Evolutionary conservation across 2,888 invertebrate species (phyloP).

Genomic region (Cephus nigrinus): DNA sequence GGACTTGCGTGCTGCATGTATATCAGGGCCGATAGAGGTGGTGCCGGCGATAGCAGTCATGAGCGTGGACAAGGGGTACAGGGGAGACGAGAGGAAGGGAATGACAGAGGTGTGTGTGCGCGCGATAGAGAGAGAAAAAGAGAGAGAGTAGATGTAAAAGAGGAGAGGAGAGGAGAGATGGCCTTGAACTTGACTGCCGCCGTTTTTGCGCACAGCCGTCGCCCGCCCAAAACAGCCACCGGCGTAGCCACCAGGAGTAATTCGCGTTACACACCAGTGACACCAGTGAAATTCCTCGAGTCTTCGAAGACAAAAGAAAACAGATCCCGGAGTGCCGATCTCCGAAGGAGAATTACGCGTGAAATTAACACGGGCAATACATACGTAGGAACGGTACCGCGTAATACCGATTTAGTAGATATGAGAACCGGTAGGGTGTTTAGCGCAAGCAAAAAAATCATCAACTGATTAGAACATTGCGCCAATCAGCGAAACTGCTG

Average conservation of each 20-base stretch:
- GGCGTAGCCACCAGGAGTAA: constrained; percentile 36
- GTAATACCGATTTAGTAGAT: background rate
- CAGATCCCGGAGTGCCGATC: background rate
- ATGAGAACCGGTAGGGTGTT: background rate
- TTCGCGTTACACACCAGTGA: background rate
- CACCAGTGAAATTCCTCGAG: background rate
- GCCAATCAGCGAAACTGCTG: background rate
- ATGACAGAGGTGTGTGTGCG: background rate
- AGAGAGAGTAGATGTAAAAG: constrained; percentile 21
- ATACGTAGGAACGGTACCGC: background rate
- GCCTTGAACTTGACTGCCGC: constrained; percentile 62
- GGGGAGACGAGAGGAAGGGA: background rate
- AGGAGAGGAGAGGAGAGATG: constrained; percentile 25
- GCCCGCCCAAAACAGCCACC: constrained; percentile 51
- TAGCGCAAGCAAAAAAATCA: background rate
- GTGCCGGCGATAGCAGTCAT: constrained; percentile 11
- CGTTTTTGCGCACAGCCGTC: constrained; percentile 54
- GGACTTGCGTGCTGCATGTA: constrained; percentile 10
- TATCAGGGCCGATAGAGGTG: constrained; percentile 27
- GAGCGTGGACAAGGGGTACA: background rate
- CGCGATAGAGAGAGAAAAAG: constrained; percentile 19
- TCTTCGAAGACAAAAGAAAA: background rate
- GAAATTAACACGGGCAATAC: background rate
- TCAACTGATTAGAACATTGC: background rate
- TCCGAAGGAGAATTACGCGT: background rate